Evolutionary conservation across 2,888 invertebrate species (phyloP).

Genomic region (Resseliella maxima): DNA sequence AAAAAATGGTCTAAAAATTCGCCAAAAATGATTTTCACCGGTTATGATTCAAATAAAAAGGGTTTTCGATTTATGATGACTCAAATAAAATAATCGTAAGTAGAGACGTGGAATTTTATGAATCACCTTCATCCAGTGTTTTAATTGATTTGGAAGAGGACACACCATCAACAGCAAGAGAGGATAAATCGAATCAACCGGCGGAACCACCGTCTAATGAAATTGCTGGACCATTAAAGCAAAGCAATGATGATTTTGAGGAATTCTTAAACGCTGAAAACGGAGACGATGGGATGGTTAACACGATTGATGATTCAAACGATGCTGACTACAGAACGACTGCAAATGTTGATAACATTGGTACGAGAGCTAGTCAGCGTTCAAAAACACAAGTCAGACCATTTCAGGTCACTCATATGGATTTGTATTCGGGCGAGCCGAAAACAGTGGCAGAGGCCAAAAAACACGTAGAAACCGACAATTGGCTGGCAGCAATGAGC

Average conservation of each 20-base stretch:
- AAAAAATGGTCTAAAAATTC: constrained; percentile 63
- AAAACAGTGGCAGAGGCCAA: neutral
- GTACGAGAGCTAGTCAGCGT: neutral
- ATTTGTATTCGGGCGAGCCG: neutral
- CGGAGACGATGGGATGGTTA: neutral
- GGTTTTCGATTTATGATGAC: neutral
- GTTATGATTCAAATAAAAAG: neutral
- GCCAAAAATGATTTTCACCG: constrained; percentile 59
- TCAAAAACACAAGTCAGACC: neutral
- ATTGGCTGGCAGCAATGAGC: constrained; percentile 60
- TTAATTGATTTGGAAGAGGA: constrained; percentile 60
- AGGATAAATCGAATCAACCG: neutral
- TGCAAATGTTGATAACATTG: neutral
- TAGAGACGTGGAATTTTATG: constrained; percentile 56
- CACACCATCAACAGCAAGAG: neutral
- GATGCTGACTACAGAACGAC: neutral
- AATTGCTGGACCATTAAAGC: too few relatives aligned
- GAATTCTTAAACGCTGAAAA: neutral
- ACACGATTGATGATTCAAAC: neutral
- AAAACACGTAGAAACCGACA: neutral
- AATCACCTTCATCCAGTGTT: neutral
- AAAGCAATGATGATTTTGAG: too few relatives aligned
- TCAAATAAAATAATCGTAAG: constrained; percentile 4
- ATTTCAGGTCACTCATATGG: neutral
- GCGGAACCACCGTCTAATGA: neutral